Base-by-base conservation (phyloP, 2,113 vertebrate genomes). In the Menidia beryllina region DNA sequence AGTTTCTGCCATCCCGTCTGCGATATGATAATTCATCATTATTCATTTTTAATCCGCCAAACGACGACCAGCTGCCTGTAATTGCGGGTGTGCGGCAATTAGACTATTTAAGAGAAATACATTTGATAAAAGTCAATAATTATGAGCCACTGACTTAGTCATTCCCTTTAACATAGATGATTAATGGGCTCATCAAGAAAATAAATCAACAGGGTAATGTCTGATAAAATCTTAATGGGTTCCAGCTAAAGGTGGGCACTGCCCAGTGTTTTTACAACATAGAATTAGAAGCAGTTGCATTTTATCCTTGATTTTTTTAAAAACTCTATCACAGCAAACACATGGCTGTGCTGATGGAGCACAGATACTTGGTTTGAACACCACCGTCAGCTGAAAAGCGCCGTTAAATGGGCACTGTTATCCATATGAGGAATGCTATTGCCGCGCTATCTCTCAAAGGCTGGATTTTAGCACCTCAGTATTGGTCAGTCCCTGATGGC, bases 401-500 rank as follows among this genome's bases (percentile, higher is more conserved):
- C 17, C 11, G 19, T 26, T 54, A 55, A 36, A 55, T 30, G 30
- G 27, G 5, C 21, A n/a, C n/a, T 4, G 34, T n/a, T 19, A 36
- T 21, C 27, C 27, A 21, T n/a, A 55, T 55, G 53, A 55, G 53
- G 53, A 55, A 55, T 55, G 27, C 21, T 36, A 55, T 9, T 17
- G 3, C 30, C 53, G 36, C 19, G 14, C 12, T n/a, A 34, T 55
- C n/a, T 36, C 30, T n/a, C 52, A 34, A 36, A 55, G 19, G 30
- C 27, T 36, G 53, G 53, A 36, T 55, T 55, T 55, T 55, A 36
- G 53, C 53, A 55, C n/a, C 53, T 36, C 19, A 4, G 53, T 21
- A 36, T 34, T 12, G n/a, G n/a, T 9, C 27, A 20, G 8, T 36
- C n/a, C 27, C 27, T 19, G 17, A 11, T 34, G 26, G 20, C 30